phyloP scores from a whole-genome alignment of 92 coral and sea anemone genomes.

The Actinostola sp. region DNA sequence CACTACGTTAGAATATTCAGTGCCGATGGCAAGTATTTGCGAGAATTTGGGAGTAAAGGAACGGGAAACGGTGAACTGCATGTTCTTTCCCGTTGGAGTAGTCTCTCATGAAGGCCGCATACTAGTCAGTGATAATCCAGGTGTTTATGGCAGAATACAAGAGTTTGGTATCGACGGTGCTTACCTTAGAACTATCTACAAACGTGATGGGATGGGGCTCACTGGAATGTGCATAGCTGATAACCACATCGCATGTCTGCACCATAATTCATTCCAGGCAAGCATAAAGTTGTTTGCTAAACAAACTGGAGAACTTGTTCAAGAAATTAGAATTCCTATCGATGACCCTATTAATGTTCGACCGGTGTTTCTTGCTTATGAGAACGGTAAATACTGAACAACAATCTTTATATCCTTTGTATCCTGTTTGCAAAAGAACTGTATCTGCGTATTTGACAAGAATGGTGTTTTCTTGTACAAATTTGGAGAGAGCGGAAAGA shows the following conservation, averaged over 20 bases:
- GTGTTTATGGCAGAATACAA: constrained; percentile 20
- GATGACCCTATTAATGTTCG: too few species aligned
- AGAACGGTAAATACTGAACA: too few species aligned
- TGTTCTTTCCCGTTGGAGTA: constrained; percentile 19
- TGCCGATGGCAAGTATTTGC: constrained; percentile 10
- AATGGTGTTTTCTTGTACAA: too few species aligned
- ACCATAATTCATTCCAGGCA: neutral
- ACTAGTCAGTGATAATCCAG: constrained; percentile 17
- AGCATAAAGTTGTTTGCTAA: neutral
- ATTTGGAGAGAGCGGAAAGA: too few species aligned
- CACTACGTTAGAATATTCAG: constrained; percentile 11
- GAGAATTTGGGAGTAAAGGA: constrained; percentile 36
- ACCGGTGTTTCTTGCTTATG: too few species aligned
- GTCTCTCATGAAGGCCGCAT: constrained; percentile 4
- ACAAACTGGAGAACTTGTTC: constrained; percentile 5
- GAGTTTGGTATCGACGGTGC: constrained; percentile 14
- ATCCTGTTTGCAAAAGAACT: too few species aligned
- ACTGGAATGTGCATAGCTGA: constrained; percentile 1
- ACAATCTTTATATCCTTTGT: too few species aligned
- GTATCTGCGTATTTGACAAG: too few species aligned
- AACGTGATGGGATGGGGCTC: neutral
- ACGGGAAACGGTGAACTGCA: neutral
- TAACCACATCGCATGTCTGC: neutral
- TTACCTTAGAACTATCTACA: constrained; percentile 3
- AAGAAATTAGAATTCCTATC: too few species aligned